Evolutionary conservation across 2,888 invertebrate species (phyloP).

Genomic region (Cylindroiulus punctatus): DNA sequence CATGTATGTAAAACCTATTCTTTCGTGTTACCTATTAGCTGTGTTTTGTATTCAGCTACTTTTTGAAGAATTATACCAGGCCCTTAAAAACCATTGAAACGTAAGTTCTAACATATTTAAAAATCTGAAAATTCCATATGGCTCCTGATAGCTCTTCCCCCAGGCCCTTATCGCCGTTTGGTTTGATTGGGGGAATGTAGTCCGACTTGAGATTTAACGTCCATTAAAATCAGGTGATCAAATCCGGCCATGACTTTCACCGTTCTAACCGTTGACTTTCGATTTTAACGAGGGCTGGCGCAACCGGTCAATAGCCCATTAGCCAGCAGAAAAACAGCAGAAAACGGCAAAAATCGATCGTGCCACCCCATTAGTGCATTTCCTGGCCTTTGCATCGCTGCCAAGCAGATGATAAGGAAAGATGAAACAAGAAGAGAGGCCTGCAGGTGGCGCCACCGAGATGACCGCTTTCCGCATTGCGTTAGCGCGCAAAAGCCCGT

Average conservation of each 20-base stretch:
- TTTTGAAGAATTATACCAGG: too few relatives aligned
- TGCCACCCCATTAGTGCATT: slow-evolving; percentile 12
- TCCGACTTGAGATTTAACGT: too few relatives aligned
- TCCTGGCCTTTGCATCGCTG: background rate
- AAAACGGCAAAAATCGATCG: background rate
- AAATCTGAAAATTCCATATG: too few relatives aligned
- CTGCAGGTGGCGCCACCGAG: background rate
- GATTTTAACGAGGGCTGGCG: background rate
- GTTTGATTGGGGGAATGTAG: background rate
- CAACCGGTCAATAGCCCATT: slow-evolving; percentile 33
- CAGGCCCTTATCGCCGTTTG: too few relatives aligned
- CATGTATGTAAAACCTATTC: too few relatives aligned
- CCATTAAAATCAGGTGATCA: too few relatives aligned
- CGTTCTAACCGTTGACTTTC: background rate
- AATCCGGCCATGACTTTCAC: background rate
- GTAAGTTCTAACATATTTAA: too few relatives aligned
- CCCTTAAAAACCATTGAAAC: too few relatives aligned
- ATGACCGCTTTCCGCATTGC: background rate
- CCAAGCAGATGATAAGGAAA: slow-evolving; percentile 13
- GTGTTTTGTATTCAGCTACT: too few relatives aligned
- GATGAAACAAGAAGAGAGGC: background rate
- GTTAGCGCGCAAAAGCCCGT: background rate
- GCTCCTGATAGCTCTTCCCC: too few relatives aligned
- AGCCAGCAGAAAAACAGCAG: background rate
- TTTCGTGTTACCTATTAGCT: too few relatives aligned